Base-by-base conservation (phyloP, 2,888 invertebrate genomes). In the Antheraea assamensis region DNA sequence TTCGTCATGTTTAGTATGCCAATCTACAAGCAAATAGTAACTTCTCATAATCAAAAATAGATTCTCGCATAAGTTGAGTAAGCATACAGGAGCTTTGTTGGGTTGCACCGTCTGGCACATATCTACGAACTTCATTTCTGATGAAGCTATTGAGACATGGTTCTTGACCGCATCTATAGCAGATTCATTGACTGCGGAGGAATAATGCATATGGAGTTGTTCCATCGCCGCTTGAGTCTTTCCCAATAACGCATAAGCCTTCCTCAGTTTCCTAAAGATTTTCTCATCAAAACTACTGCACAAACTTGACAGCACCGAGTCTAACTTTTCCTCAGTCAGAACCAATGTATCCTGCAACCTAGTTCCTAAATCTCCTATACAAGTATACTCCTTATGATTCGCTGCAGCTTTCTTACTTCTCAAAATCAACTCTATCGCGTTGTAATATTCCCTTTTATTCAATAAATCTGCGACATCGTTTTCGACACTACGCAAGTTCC, bases 141-240 rank as follows among this genome's bases (percentile, higher is more conserved):
- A 77, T 0, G 82, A 77, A 0, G 81, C 75, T 21, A 90, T 87
- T 0, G 84, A 84, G 2, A 89, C 95, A 81, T 95, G 96, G 1
- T 94, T 93, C 75, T 95, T 95, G 0, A 96, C 91, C 0, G 96
- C 95, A 70, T 95, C 95, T 35, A 96, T 95, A 0, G 98, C 97
- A 0, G 97, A 96, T 76, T 97, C 97, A 79, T 98, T 99, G 24
- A 99, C 98, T 0, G 98, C 98, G 64, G 98, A 98, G 0, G 98
- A 97, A 83, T 98, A 99, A 88, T 99, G 98, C 96, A 99, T 98
- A 81, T 98, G 98, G 17, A 99, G 90, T 87, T 99, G 98, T 88
- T 99, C 99, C 96, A 99, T 97, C 0, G 98, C 98, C 3, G 97
- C 97, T 90, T 98, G 97, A 0, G 98, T 98, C 90, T 99, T 99